Evolutionary conservation across 2,797 vertebrate genomes (phyloP), one percentile per base, ranked within the genome.

Genomic region (Hybognathus amarus): DNA sequence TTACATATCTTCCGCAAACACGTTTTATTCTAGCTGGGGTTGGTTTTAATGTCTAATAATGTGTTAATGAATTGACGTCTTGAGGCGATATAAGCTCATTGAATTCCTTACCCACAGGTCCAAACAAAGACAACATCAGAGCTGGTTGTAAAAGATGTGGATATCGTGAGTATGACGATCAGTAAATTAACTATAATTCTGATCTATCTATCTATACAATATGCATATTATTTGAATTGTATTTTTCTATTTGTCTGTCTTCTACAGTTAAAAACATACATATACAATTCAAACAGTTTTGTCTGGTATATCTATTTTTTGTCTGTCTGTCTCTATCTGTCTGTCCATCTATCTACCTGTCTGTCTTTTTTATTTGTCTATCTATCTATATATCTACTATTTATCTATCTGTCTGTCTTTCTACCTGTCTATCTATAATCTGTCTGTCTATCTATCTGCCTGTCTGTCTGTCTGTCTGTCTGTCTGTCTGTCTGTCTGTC

Each of bases 121-220:
- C 96, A 80, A 99, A 97, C 92, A 99, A 99, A 89, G 98, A 99
- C 92, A 98, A 95, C 88, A 97, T 99, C 86, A 94, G 98, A 93
- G 98, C 98, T 84, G 98, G 98, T 47, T 99, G 98, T 92, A 99
- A 99, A 91, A 98, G 98, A 92, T 99, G 98, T 89, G 98, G 98
- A 80, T 99, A 99, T 91, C 97, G 98, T 99, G 95, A 98, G 98
- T 97, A 89, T 87, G n/a, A 18, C 5, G 7, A 59, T 45, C 56
- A 30, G 5, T 24, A 61, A 61, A 61, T 3, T 0, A 30, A 6
- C 6, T 15, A 15, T 27, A 7, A 30, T 30, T 63, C 22, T 30
- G 12, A 5, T 15, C 61, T 5, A 2, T 33, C 7, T 36, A 20
- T 45, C 4, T 45, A 45, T 3, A 13, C 27, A 59, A 27, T 11